Evolutionary conservation across 2,888 invertebrate genomes (phyloP).

Genomic region (Anthophora plumipes): DNA sequence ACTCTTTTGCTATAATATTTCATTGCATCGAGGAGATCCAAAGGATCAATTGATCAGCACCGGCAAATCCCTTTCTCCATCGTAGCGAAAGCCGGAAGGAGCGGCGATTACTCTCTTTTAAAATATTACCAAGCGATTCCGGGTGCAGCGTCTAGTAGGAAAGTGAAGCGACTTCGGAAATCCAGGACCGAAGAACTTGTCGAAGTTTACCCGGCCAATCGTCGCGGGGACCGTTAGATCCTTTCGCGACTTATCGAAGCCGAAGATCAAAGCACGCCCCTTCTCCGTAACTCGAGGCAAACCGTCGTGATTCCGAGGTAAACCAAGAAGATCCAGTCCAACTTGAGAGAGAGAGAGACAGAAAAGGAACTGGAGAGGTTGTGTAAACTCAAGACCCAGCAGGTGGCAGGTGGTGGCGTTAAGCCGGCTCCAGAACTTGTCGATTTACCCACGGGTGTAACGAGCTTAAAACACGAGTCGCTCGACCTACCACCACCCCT

Average conservation of each 20-base stretch:
- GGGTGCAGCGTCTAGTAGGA: constrained; percentile 18
- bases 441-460: constrained; percentile 61
- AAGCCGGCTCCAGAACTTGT: constrained; percentile 61
- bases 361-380: constrained; percentile 23
- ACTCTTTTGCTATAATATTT: background rate
- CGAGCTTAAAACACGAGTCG: constrained; percentile 59
- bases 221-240: constrained; percentile 51
- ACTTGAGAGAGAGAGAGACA: constrained; percentile 36
- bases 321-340: constrained; percentile 71
- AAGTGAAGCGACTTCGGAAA: constrained; percentile 59
- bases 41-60: background rate
- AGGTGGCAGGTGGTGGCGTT: constrained; percentile 61
- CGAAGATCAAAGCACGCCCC: constrained; percentile 75
- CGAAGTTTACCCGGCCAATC: constrained; percentile 65
- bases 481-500: background rate
- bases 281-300: constrained; percentile 71
- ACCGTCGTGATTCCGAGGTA: constrained; percentile 75
- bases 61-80: background rate
- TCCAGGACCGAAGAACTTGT: constrained; percentile 55
- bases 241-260: constrained; percentile 71
- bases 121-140: constrained; percentile 30
- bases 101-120: constrained; percentile 19
- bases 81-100: background rate
- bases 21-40: background rate
- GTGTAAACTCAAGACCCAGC: constrained; percentile 62